phyloP scores from a whole-genome alignment of 2,888 invertebrate species.

The Girardia tigrina region DNA sequence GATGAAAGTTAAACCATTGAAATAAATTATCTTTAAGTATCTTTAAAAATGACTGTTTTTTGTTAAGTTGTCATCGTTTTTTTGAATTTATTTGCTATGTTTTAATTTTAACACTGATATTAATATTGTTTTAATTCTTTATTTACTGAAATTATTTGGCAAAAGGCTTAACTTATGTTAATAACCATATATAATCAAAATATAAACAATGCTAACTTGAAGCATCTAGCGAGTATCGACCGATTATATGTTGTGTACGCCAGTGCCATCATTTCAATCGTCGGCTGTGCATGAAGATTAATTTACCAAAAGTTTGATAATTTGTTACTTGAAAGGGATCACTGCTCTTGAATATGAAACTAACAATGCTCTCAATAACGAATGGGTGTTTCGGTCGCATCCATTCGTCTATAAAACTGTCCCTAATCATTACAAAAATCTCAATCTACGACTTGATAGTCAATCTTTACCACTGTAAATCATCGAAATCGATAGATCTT shows the following conservation, averaged over 20 bases:
- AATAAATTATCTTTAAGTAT: too few relatives aligned
- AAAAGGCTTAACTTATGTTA: too few relatives aligned
- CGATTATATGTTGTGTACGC: background rate
- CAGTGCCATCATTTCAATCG: background rate
- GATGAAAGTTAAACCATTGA: too few relatives aligned
- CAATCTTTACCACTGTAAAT: slow-evolving; percentile 44
- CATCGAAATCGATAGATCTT: slow-evolving; percentile 41
- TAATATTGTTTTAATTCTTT: too few relatives aligned
- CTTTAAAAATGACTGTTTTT: too few relatives aligned
- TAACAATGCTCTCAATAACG: background rate
- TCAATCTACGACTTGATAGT: background rate
- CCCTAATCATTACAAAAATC: slow-evolving; percentile 42
- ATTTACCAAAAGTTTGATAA: background rate
- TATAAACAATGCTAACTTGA: too few relatives aligned
- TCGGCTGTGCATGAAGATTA: background rate
- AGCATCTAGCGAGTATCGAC: background rate
- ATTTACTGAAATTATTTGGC: too few relatives aligned
- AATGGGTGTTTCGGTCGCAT: slow-evolving; percentile 44
- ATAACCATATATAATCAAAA: too few relatives aligned
- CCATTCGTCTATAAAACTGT: slow-evolving; percentile 45
- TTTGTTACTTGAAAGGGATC: background rate
- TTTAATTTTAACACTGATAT: too few relatives aligned
- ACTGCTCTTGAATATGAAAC: slow-evolving; percentile 1
- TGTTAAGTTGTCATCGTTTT: too few relatives aligned
- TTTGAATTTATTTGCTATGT: too few relatives aligned